phyloP scores from a whole-genome alignment of 2,113 vertebrate genomes.

The Festucalex cinctus region DNA sequence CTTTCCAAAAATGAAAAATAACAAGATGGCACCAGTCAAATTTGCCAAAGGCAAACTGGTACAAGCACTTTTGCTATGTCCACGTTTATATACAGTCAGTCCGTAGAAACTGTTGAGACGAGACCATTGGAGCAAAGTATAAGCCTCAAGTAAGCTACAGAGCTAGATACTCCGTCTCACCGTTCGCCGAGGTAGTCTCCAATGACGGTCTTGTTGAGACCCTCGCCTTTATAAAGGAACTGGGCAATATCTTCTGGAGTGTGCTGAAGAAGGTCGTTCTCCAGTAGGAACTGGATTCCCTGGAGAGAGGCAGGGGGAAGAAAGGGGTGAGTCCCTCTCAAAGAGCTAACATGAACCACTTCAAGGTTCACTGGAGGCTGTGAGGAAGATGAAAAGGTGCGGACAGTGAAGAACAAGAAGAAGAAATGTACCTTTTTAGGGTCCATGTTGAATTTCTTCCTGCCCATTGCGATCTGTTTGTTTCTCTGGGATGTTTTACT shows the following conservation, averaged over 20 bases:
- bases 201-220: conserved; percentile 96
- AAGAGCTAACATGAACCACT: background rate
- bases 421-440: conserved; percentile 86
- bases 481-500: conserved; percentile 97
- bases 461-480: conserved; percentile 96
- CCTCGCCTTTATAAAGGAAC: conserved; percentile 98
- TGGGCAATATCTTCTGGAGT: conserved; percentile 93
- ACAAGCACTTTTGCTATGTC: too few species aligned
- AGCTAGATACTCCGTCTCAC: conserved; percentile 60
- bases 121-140: background rate
- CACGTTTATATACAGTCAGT: too few species aligned
- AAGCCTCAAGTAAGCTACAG: background rate
- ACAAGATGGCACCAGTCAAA: too few species aligned
- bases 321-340: conserved; percentile 3
- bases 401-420: too few species aligned
- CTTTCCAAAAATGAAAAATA: too few species aligned
- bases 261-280: conserved; percentile 95
- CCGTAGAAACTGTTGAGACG: background rate
- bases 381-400: background rate
- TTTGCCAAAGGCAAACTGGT: too few species aligned
- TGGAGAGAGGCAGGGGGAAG: conserved; percentile 40
- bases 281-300: conserved; percentile 96
- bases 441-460: conserved; percentile 99
- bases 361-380: background rate
- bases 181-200: conserved; percentile 97